These are phyloP conservation scores for Typhlichthys subterraneus DNA, from an alignment of 2,797 vertebrate genomes.

Conservation along the genomic window DNA sequence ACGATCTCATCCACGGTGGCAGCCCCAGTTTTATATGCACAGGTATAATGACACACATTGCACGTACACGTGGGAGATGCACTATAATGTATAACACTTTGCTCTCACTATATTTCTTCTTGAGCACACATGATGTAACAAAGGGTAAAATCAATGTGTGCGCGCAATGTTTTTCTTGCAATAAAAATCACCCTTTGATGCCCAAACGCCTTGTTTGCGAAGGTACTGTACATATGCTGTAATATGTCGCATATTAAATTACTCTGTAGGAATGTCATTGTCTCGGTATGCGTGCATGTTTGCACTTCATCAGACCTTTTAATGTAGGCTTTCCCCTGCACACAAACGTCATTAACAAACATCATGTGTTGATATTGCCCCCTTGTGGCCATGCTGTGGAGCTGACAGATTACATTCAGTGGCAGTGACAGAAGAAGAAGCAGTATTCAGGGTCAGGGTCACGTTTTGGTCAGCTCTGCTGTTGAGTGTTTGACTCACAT, in stretches of 20 bases:
- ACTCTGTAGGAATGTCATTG: too few relatives aligned
- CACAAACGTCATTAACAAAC: background rate
- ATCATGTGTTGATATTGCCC: conserved; percentile 44
- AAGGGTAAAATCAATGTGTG: too few relatives aligned
- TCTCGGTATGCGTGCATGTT: too few relatives aligned
- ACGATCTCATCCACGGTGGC: conserved; percentile 98
- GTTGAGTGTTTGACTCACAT: background rate
- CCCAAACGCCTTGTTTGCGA: too few relatives aligned
- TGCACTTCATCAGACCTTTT: background rate
- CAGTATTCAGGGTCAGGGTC: background rate
- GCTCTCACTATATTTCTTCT: too few relatives aligned
- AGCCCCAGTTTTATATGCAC: conserved; percentile 99
- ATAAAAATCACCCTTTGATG: too few relatives aligned
- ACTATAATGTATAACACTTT: too few relatives aligned
- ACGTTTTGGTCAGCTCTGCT: background rate
- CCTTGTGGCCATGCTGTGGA: conserved; percentile 55
- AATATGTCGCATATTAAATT: too few relatives aligned
- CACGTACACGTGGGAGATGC: background rate
- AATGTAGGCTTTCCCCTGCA: background rate
- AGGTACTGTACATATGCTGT: too few relatives aligned
- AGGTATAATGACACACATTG: conserved; percentile 77
- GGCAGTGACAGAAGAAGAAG: background rate
- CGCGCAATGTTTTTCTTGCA: too few relatives aligned
- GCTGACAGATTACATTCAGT: background rate
- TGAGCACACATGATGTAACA: too few relatives aligned